Conservation (phyloP, 1,140 invertebrate genomes). For the Halyomorpha halys region DNA sequence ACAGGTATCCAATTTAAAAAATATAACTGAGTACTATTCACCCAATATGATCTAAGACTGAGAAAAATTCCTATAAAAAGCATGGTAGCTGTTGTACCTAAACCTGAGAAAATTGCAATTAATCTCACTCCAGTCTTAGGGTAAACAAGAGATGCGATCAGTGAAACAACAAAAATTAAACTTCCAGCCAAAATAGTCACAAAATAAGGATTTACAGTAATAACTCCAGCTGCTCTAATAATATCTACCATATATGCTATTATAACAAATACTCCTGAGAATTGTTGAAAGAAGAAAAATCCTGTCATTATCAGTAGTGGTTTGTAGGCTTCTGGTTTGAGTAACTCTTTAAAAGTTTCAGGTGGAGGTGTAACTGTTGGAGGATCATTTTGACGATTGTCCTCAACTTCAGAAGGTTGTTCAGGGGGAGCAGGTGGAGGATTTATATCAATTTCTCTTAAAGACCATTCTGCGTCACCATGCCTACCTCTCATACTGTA, state of each 20-base stretch:
- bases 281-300: conserved; percentile 46
- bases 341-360: conserved; percentile 27
- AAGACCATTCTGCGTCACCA: conserved; percentile 30
- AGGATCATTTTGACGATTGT: not conserved
- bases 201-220: conserved; percentile 34
- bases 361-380: conserved; percentile 2
- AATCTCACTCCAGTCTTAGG: conserved; percentile 44
- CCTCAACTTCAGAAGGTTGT: conserved; percentile 17
- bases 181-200: conserved; percentile 40
- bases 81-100: conserved; percentile 45
- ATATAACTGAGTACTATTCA: conserved; percentile 1
- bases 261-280: conserved; percentile 50
- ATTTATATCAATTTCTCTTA: conserved; percentile 27
- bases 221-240: conserved; percentile 41
- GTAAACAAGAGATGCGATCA: conserved; percentile 40
- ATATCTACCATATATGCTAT: conserved; percentile 57
- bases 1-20: conserved; percentile 39
- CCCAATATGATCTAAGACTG: conserved; percentile 8
- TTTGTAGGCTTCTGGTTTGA: conserved; percentile 36
- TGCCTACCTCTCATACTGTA: conserved; percentile 28
- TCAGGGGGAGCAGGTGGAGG: not conserved
- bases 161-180: conserved; percentile 43
- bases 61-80: conserved; percentile 42
- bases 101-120: conserved; percentile 42
- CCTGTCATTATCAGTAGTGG: conserved; percentile 41